A percentile compares a stretch with the other conserved stretches of the same genome.
Conservation (phyloP, 2,113 vertebrate species). For the Percopsis transmontana region DNA sequence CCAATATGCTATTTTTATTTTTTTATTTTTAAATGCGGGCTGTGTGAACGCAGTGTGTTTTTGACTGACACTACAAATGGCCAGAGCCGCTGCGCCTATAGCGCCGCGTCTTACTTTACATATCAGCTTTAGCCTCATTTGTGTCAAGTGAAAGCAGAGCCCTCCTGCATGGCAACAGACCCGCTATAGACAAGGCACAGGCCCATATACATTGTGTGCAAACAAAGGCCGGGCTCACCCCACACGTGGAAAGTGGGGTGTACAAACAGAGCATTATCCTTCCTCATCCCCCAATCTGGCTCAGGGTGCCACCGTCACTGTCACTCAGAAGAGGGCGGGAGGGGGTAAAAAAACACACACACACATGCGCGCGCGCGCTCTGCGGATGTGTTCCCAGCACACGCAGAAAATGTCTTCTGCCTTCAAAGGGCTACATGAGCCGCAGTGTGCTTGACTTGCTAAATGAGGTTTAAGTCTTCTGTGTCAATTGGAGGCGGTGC, state of each 20-base stretch:
- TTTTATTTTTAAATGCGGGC: conserved; percentile 18
- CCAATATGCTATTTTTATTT: conserved; percentile 30
- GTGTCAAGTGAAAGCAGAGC: conserved; percentile 46
- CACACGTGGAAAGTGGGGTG: conserved; percentile 32
- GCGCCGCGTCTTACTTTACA: conserved; percentile 42
- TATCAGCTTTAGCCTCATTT: conserved; percentile 55
- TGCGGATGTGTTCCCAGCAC: conserved; percentile 42
- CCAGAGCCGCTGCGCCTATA: conserved; percentile 18
- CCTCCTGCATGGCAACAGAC: conserved; percentile 26
- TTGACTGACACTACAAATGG: conserved; percentile 40
- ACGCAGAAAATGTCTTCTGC: conserved; percentile 57
- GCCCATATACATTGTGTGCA: conserved; percentile 32
- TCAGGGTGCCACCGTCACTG: conserved; percentile 51
- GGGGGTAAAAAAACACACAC: conserved; percentile 17
- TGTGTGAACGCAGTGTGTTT: conserved; percentile 20
- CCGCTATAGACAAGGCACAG: conserved; percentile 28
- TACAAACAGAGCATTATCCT: conserved; percentile 60
- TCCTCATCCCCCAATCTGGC: conserved; percentile 44
- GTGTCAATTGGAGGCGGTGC: conserved; percentile 80
- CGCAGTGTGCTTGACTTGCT: conserved; percentile 75
- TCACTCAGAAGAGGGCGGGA: conserved; percentile 42
- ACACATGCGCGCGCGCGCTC: too few relatives aligned
- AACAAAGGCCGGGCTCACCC: conserved; percentile 49
- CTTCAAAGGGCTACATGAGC: conserved; percentile 68
- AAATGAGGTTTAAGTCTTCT: conserved; percentile 80